Percentiles rank a stretch among this genome's conserved stretches.
These are phyloP conservation scores for Melanogrammus aeglefinus DNA, from an alignment of 2,797 vertebrate species.

Conservation along the genomic window DNA sequence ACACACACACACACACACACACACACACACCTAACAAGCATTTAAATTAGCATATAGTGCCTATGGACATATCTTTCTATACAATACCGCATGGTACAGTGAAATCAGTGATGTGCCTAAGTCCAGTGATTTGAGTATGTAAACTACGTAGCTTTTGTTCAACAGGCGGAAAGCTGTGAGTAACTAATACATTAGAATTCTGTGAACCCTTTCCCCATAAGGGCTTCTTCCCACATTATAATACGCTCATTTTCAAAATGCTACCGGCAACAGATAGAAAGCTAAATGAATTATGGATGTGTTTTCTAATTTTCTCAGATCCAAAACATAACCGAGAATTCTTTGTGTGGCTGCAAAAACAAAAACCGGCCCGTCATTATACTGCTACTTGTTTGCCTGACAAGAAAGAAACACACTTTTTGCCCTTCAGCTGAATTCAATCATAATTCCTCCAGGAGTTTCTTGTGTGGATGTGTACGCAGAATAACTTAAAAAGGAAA, in stretches of 20 bases:
- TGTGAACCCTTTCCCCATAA: constrained; percentile 16
- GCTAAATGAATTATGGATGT: constrained; percentile 17
- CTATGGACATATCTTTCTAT: constrained; percentile 28
- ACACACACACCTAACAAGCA: constrained; percentile 29
- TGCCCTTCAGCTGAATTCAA: constrained; percentile 27
- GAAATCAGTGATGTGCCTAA: constrained; percentile 47
- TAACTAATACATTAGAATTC: not conserved
- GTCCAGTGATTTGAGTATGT: constrained; percentile 27
- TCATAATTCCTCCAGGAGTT: constrained; percentile 16
- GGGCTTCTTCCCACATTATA: too few species aligned
- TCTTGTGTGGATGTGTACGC: not conserved
- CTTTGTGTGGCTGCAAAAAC: too few species aligned
- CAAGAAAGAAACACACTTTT: constrained; percentile 28
- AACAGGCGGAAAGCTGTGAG: not conserved
- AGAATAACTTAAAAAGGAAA: constrained; percentile 23
- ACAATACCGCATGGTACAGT: constrained; percentile 42
- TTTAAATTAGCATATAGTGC: constrained; percentile 53
- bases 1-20: not conserved
- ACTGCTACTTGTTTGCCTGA: constrained; percentile 27
- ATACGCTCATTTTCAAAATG: constrained; percentile 23
- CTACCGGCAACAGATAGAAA: constrained; percentile 30
- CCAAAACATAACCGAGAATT: constrained; percentile 22
- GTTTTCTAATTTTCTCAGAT: constrained; percentile 16
- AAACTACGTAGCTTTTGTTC: constrained; percentile 15
- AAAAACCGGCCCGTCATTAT: constrained; percentile 30